These are phyloP conservation scores for Caligus rogercresseyi DNA, from an alignment of 1,140 invertebrate genomes.

Conservation along the genomic window DNA sequence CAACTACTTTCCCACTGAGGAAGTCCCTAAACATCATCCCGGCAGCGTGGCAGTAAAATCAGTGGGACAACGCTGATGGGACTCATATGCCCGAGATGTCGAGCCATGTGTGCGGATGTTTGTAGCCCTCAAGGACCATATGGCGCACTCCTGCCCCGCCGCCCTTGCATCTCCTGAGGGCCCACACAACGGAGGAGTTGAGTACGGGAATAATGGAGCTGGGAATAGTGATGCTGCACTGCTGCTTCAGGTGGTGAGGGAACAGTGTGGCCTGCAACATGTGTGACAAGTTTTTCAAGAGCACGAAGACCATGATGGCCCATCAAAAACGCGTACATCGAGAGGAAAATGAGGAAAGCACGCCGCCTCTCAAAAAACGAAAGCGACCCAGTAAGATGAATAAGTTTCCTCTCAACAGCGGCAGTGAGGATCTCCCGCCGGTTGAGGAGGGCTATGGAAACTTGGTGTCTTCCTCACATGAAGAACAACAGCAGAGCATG, in stretches of 20 bases:
- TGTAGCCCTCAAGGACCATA: slow-evolving; percentile 12
- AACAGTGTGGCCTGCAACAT: slow-evolving; percentile 1
- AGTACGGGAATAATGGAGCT: background rate
- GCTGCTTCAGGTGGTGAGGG: background rate
- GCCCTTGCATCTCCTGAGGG: background rate
- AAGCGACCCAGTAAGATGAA: background rate
- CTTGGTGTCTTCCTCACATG: background rate
- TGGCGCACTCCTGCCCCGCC: background rate
- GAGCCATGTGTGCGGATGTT: background rate
- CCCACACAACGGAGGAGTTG: background rate
- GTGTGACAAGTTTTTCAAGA: slow-evolving; percentile 12
- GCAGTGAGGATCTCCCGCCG: background rate
- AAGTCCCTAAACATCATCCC: background rate
- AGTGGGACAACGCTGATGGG: background rate
- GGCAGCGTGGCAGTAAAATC: background rate
- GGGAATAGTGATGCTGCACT: background rate
- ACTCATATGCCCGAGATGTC: slow-evolving; percentile 5
- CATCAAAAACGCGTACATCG: slow-evolving; percentile 9
- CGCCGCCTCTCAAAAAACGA: background rate
- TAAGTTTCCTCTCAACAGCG: background rate
- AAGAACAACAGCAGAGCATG: background rate
- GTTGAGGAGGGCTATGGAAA: background rate
- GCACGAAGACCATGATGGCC: background rate
- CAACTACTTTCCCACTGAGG: background rate
- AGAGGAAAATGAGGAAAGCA: background rate